Percentiles rank a stretch among this genome's conserved stretches.
Evolutionary conservation across 2,888 invertebrate genomes (phyloP).

Genomic region (Carterocephalus palaemon): DNA sequence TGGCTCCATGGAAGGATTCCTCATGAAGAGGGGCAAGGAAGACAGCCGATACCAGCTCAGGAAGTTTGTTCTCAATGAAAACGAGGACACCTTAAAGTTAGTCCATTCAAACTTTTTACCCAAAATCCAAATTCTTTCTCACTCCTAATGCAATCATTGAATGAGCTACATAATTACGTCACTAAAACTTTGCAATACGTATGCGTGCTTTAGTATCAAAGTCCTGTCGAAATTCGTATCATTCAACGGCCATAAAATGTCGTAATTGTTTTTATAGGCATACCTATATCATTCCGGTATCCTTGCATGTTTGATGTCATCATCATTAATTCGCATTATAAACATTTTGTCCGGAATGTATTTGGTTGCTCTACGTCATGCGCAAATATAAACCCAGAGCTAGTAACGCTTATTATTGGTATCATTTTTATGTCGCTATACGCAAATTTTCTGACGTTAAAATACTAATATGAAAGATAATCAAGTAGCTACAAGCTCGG

Average conservation of each 20-base stretch:
- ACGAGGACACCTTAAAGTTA: slow-evolving; percentile 87
- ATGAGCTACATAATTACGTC: too few species aligned
- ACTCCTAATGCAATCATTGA: too few species aligned
- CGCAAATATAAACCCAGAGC: slow-evolving; percentile 2
- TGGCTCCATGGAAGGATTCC: slow-evolving; percentile 89
- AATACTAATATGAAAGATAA: too few species aligned
- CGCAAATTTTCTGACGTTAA: too few species aligned
- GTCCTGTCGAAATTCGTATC: slow-evolving; percentile 10
- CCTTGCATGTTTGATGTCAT: slow-evolving; percentile 21
- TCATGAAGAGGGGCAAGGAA: slow-evolving; percentile 94
- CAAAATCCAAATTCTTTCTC: too few species aligned
- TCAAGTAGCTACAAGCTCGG: too few species aligned
- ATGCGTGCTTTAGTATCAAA: too few species aligned
- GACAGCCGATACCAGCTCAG: slow-evolving; percentile 90
- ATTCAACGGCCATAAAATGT: slow-evolving; percentile 2
- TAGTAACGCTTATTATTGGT: slow-evolving; percentile 2
- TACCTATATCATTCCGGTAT: slow-evolving; percentile 15
- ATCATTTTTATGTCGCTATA: slow-evolving; percentile 31
- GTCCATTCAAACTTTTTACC: slow-evolving; percentile 35
- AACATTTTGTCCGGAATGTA: slow-evolving; percentile 9
- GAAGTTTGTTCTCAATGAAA: slow-evolving; percentile 89
- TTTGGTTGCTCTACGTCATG: slow-evolving; percentile 8
- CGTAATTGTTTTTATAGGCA: slow-evolving; percentile 13
- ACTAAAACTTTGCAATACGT: too few species aligned
- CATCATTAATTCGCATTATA: slow-evolving; percentile 13